A percentile compares a stretch with the other conserved stretches of the same genome.
These are phyloP conservation scores for Lemur catta DNA, from an alignment of 2,797 vertebrate genomes.

Conservation along the genomic window DNA sequence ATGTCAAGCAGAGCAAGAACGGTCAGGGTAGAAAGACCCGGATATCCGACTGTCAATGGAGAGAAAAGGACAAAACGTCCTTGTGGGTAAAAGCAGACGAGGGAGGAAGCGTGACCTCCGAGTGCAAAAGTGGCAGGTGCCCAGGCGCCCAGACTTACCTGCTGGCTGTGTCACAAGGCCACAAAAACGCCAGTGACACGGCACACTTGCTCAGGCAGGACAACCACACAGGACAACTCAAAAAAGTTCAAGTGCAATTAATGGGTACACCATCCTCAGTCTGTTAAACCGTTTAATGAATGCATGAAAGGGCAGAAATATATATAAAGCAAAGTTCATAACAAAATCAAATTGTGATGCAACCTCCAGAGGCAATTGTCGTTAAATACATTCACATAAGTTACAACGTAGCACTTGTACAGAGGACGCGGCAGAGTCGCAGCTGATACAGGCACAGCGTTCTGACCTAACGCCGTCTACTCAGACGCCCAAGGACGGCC, in stretches of 20 bases:
- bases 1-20: not conserved
- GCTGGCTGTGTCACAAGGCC: not conserved
- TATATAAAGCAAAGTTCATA: constrained; percentile 71
- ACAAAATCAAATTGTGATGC: constrained; percentile 68
- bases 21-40: not conserved
- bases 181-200: accelerated
- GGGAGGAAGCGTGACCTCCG: accelerated
- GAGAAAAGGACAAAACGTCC: accelerated
- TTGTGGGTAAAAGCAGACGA: not conserved
- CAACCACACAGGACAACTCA: constrained; percentile 1
- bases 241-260: constrained; percentile 73
- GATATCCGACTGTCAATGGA: accelerated
- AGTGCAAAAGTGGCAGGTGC: accelerated
- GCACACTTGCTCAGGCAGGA: not conserved
- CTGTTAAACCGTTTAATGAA: constrained; percentile 82
- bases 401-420: constrained; percentile 60
- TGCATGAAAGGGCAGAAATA: constrained; percentile 62
- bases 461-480: accelerated
- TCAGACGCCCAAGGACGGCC: not conserved
- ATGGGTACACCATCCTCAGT: constrained; percentile 73
- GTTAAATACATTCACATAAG: not conserved
- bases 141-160: not conserved
- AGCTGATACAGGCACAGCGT: not conserved
- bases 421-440: constrained; percentile 23
- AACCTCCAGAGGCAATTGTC: constrained; percentile 38